Base-by-base conservation (phyloP, 2,797 vertebrate genomes). In the Helicolenus hilgendorfi region DNA sequence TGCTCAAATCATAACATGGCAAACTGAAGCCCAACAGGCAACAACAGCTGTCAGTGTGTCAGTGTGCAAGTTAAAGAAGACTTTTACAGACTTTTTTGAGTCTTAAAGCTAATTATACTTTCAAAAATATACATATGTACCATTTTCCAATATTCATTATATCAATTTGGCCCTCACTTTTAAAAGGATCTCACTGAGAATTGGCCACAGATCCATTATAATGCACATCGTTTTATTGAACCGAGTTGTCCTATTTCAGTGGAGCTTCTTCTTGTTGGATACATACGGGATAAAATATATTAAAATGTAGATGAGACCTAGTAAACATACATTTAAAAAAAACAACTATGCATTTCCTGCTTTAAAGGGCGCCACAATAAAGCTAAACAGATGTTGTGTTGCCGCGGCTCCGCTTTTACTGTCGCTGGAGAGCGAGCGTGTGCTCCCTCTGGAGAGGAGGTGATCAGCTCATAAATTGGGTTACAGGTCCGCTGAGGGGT, bases 401-500 rank as follows among this genome's bases (percentile, higher is more conserved):
- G 79, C 24, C 4, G 38, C 58, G 75, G 77, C 82, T 60, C 3
- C 10, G 11, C 62, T 91, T 55, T 93, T 86, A 90, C 81, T 60
- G 81, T 84, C 88, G 74, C 68, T 71, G 22, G 53, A 77, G 83
- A 74, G 10, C 4, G 53, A 78, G 68, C 59, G 3, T 60, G 83
- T 38, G 81, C 70, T 85, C 68, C 78, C 76, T 55, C 79, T 76
- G 81, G 62, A 78, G 89, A 86, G 33, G 74, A 90, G 91, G 86
- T 81, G 91, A 92, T 80, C 77, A 74, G 91, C 94, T 91, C 92
- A 81, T 95, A 93, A 96, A 96, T 81, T 67, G 65, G 92, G 90
- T 94, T 94, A 92, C 87, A 86, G 94, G 92, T 95, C 94, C 81
- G 84, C 87, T 85, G 90, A 75, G 84, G 94, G 92, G 81, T 94